Evolutionary conservation across 2,113 vertebrate genomes (phyloP), one percentile per base, ranked within the genome.

Genomic region (Chascanopsetta lugubris): DNA sequence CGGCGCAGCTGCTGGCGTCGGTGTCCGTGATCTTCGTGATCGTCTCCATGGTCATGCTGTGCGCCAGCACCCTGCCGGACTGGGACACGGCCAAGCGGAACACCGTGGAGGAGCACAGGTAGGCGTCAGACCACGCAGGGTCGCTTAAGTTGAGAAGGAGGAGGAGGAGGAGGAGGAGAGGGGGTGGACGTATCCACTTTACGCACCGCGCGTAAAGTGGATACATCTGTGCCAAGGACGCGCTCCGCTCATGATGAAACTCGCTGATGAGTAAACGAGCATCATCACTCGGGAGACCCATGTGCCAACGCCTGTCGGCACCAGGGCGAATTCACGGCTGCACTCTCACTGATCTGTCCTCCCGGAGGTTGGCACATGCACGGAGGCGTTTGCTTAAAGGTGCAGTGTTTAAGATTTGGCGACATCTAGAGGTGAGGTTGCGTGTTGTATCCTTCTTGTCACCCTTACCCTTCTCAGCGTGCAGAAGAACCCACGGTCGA

Each of bases 21-120:
- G 93, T 99, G 70, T 99, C 97, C 6, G 94, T 99, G 47, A 92
- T 99, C 47, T 99, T 99, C 79, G 97, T 99, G 63, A 95, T 99
- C 24, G 89, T 98, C 75, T 99, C 97, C 64, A 98, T 99, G 97
- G 93, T 98, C 61, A 96, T 99, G 84, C 88, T 99, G 77, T 99
- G 97, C 56, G 96, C 96, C 43, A 98, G 97, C 92, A 99, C 97
- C 2, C 87, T 99, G 79, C 97, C 97, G 5, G 96, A 99, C 87
- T 98, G 97, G 97, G 95, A 97, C 72, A 94, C 94, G 10, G 95
- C 95, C 27, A 96, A 98, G 90, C 95, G 93, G 81, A 94, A 90
- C 79, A 95, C 93, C 56, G 87, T 95, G 89, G 97, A 98, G 84
- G 97, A 98, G 88, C 95, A 97, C 93, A 98, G 96, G 97, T 98